These are phyloP conservation scores for Drosophila takahashii DNA, from an alignment of 1,140 invertebrate genomes.

Conservation along the genomic window DNA sequence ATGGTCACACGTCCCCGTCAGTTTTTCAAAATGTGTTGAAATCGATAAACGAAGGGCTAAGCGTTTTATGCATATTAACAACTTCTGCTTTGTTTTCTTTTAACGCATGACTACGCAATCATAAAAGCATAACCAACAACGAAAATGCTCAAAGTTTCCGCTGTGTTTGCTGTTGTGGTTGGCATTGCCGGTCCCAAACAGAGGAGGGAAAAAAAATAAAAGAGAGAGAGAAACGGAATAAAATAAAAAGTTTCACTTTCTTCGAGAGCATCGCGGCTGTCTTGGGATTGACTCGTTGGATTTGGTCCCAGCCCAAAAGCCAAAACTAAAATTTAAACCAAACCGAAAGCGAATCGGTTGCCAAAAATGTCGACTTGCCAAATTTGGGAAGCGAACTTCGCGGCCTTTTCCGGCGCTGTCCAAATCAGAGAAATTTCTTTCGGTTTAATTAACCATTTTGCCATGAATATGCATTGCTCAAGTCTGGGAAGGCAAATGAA, in stretches of 20 bases:
- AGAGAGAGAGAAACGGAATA: constrained; percentile 35
- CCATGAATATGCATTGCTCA: constrained; percentile 55
- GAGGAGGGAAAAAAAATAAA: constrained; percentile 24
- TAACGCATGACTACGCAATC: constrained; percentile 59
- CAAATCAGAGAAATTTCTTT: constrained; percentile 57
- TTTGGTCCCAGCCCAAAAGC: constrained; percentile 38
- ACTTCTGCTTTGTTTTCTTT: constrained; percentile 34
- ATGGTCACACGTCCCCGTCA: constrained; percentile 29
- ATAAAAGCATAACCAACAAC: constrained; percentile 50
- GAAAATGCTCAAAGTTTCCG: constrained; percentile 44
- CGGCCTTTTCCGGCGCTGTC: constrained; percentile 50
- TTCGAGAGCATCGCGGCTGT: constrained; percentile 51
- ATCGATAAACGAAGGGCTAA: constrained; percentile 55
- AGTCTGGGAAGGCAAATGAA: constrained; percentile 20
- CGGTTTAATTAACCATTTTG: constrained; percentile 37
- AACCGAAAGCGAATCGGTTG: constrained; percentile 36
- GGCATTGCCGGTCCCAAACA: constrained; percentile 36
- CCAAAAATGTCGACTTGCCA: constrained; percentile 48
- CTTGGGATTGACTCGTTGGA: constrained; percentile 34
- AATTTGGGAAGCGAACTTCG: constrained; percentile 41
- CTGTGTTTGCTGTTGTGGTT: constrained; percentile 54
- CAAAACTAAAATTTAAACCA: constrained; percentile 21
- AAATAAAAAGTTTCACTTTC: constrained; percentile 77
- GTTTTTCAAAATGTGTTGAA: constrained; percentile 59
- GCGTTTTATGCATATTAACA: constrained; percentile 70